A percentile compares a stretch with the other conserved stretches of the same genome.
Conservation (phyloP, 2,797 vertebrate genomes). For the Pelochelys cantorii region DNA sequence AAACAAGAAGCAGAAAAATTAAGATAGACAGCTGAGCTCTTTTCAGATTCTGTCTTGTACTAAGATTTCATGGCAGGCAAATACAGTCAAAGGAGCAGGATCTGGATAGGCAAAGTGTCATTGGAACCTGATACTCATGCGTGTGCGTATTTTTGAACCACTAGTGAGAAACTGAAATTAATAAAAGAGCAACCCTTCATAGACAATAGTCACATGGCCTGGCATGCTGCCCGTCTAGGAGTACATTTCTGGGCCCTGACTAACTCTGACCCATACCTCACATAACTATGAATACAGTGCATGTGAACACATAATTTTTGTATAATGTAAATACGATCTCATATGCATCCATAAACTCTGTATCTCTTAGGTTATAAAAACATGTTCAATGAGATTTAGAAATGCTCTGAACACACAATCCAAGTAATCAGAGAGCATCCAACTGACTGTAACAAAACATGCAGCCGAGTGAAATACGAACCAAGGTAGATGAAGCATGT, state of each 20-base stretch:
- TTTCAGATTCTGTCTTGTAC: not conserved
- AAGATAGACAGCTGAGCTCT: not conserved
- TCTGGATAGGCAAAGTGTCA: not conserved
- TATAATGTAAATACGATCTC: not conserved
- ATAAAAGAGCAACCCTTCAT: not conserved
- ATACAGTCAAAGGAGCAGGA: not conserved
- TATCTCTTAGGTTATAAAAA: not conserved
- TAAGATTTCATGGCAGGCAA: not conserved
- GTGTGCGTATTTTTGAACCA: not conserved
- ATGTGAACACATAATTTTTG: not conserved
- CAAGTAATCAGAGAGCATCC: not conserved
- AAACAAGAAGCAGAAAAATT: not conserved
- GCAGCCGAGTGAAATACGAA: not conserved
- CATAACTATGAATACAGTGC: not conserved
- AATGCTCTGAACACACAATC: not conserved
- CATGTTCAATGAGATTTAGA: not conserved
- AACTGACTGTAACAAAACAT: not conserved
- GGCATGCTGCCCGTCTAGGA: not conserved
- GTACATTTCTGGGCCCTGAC: not conserved
- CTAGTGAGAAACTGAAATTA: conserved; percentile 4
- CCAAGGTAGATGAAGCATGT: not conserved
- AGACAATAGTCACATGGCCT: not conserved
- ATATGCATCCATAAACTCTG: not conserved
- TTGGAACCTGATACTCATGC: not conserved
- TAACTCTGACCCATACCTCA: conserved; percentile 18